Base-by-base conservation (phyloP, 2,113 vertebrate species). In the Bos javanicus region DNA sequence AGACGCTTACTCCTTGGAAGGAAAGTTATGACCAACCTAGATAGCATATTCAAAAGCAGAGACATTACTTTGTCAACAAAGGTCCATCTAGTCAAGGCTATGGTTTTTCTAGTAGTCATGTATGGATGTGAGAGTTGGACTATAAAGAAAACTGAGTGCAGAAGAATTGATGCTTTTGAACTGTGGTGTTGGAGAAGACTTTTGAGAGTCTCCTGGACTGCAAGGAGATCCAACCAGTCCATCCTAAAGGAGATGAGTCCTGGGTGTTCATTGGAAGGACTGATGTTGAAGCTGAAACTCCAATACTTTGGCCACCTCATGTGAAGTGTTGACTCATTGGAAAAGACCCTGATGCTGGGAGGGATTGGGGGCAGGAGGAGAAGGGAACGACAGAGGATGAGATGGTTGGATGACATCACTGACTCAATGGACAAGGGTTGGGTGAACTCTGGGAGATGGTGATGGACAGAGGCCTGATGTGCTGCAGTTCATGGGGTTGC, bases 401-500 rank as follows among this genome's bases (percentile, higher is more conserved):
- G 10, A 39, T 39, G 67, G 19, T 12, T 71, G 10, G n/a, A 23
- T 71, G n/a, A 10, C 9, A 71, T 36, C n/a, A 23, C 2, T 10
- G 0, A 71, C n/a, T 71, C 67, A 12, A 11, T 36, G 19, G 19
- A 71, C 64, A 39, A 23, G 10, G 19, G 67, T 23, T 39, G n/a
- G 10, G n/a, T 23, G 19, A 39, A 71, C n/a, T 71, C 19, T 0
- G 19, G n/a, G 19, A 71, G n/a, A 6, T 71, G n/a, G 67, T 71
- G 10, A 39, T 39, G n/a, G 67, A 71, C n/a, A 71, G 21, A 71
- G 67, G n/a, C 19, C n/a, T 71, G 67, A 2, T 2, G 0, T 23
- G n/a, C n/a, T 71, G 67, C 0, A 0, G 36, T 71, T 11, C 67
- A 71, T 6, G n/a, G 11, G n/a, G 9, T 71, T 10, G 0, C n/a